Base-by-base conservation (phyloP, 2,113 vertebrate genomes). In the Rhineura floridana region DNA sequence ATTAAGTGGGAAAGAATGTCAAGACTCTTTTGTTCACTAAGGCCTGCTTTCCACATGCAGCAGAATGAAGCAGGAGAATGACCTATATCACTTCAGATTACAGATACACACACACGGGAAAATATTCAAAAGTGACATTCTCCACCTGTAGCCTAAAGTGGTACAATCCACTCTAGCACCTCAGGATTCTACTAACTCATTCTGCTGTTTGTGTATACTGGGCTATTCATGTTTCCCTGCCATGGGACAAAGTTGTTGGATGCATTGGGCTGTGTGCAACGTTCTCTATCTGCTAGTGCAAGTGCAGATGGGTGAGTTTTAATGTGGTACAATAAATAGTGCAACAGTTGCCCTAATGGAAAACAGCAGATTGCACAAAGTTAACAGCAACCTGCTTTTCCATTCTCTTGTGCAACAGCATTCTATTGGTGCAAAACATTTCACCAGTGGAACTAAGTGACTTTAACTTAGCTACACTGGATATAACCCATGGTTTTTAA, bases 11-110 rank as follows among this genome's bases (percentile, higher is more conserved):
- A 83, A 63, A 0, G 10, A 89, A 92, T 85, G 85, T 91, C 86
- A 82, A 79, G 91, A 72, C 52, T 4, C 59, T 95, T 96, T 96
- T 95, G 94, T 94, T 96, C 79, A 25, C 83, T 46, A 75, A 77
- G 59, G 33, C 42, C 59, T 30, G 23, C 44, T 82, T 59, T 73
- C 73, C 67, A 55, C 50, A 42, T 5, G 39, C 39, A 76, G 70
- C 10, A 67, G 19, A 67, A 65, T 65, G 46, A 67, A 25, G 28
- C 23, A 39, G 36, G 23, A 42, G 25, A 63, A 39, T 28, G 33
- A 23, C 70, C 52, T 48, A 7, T n/a, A 15, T 59, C 23, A 63
- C 39, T 76, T 42, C 52, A 62, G 39, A 76, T 28, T 83, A 48
- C 67, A 69, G 48, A 65, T 65, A 23, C n/a, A 44, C 25, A 59